Conservation (phyloP, 2,888 invertebrate genomes). For the Micropterix aruncella region DNA sequence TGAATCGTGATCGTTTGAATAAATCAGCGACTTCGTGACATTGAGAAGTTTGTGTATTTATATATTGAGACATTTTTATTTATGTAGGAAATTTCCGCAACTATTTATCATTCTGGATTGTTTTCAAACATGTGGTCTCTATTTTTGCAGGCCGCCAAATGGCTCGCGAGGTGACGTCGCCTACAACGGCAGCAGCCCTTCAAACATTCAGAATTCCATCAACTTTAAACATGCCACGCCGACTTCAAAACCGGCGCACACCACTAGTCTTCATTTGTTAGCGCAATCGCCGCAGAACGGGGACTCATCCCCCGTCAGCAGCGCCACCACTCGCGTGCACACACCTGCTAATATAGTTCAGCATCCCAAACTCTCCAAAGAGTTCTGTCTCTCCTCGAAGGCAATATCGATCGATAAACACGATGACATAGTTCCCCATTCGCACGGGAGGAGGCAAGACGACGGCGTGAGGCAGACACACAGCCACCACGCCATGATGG, state of each 20-base stretch:
- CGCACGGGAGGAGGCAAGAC: constrained; percentile 3
- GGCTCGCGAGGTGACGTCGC: constrained; percentile 29
- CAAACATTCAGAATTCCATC: constrained; percentile 9
- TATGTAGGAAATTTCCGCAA: background rate
- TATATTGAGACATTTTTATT: no score
- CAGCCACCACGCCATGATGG: constrained; percentile 11
- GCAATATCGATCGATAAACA: constrained; percentile 14
- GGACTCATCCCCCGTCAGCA: constrained; percentile 4
- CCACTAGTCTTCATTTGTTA: constrained; percentile 9
- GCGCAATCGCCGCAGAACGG: background rate
- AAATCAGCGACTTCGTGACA: no score
- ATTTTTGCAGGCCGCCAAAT: constrained; percentile 30
- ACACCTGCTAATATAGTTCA: constrained; percentile 19
- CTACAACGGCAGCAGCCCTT: constrained; percentile 16
- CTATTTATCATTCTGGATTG: background rate
- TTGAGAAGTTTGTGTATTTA: no score
- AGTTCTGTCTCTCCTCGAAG: constrained; percentile 11
- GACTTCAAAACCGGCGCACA: constrained; percentile 6
- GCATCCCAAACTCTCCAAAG: constrained; percentile 12
- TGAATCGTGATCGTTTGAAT: no score
- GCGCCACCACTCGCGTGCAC: constrained; percentile 14
- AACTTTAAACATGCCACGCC: constrained; percentile 4
- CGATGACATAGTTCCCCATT: background rate
- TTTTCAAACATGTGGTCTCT: constrained; percentile 3
- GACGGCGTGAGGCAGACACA: constrained; percentile 10